These are phyloP conservation scores for Stenodema calcarata DNA, from an alignment of 2,888 invertebrate genomes.

Conservation along the genomic window DNA sequence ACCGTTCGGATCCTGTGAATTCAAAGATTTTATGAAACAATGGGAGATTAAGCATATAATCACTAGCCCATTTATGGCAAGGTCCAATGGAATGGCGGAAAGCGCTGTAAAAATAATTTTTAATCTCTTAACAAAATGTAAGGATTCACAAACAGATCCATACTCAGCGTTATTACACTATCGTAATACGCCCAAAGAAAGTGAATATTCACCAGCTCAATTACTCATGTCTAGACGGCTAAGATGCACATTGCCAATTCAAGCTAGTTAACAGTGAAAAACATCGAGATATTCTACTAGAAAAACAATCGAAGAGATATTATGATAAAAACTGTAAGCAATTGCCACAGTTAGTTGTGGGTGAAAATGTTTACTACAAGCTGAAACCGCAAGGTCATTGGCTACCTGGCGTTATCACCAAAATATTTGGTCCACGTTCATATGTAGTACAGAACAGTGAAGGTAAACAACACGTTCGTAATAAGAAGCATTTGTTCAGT, in stretches of 20 bases:
- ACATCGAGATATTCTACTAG: not conserved
- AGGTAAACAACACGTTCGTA: not conserved
- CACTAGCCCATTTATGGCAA: not conserved
- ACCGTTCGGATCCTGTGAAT: conserved; percentile 18
- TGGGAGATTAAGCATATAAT: conserved; percentile 8
- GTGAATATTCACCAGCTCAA: not conserved
- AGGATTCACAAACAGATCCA: not conserved
- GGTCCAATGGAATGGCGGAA: conserved; percentile 24
- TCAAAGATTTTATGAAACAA: conserved; percentile 1
- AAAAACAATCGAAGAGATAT: not conserved
- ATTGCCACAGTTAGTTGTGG: not conserved
- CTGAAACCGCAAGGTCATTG: not conserved
- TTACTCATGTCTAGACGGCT: conserved; percentile 4
- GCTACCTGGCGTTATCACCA: not conserved
- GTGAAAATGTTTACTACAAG: not conserved
- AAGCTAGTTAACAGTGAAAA: not conserved
- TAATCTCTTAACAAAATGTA: conserved; percentile 11
- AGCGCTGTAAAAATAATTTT: conserved; percentile 11
- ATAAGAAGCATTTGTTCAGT: not conserved
- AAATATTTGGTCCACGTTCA: not conserved
- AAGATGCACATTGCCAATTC: not conserved
- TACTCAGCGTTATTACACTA: conserved; percentile 11
- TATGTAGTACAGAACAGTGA: not conserved
- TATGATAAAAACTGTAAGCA: not conserved
- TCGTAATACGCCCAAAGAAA: conserved; percentile 24